Evolutionary conservation across 2,797 vertebrate species (phyloP).

Genomic region (Anguilla marmorata): DNA sequence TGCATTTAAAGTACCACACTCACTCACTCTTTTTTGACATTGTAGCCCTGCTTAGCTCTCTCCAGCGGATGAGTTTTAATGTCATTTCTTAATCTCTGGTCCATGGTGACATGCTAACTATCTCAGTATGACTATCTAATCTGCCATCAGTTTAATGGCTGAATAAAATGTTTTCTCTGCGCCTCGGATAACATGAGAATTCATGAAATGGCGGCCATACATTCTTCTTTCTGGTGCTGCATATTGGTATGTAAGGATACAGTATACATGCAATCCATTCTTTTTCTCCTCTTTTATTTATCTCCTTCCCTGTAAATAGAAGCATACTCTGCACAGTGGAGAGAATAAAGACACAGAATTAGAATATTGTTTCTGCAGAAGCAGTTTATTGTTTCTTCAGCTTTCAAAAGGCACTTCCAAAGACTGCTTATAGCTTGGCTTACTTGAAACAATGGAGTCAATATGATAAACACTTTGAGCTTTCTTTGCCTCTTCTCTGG

Average conservation of each 20-base stretch:
- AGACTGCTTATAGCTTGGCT: not conserved
- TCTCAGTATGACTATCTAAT: not conserved
- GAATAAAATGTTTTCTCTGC: not conserved
- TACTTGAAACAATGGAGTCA: not conserved
- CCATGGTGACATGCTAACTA: not conserved
- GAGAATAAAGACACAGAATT: not conserved
- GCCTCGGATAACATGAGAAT: too few relatives aligned
- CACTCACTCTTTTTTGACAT: not conserved
- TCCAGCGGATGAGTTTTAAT: not conserved
- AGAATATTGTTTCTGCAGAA: not conserved
- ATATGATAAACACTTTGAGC: not conserved
- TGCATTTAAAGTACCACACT: not conserved
- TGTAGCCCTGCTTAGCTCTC: not conserved
- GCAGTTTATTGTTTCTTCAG: not conserved
- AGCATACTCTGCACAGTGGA: not conserved
- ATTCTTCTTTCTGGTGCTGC: too few relatives aligned
- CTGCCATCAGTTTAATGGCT: not conserved
- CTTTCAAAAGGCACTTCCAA: not conserved
- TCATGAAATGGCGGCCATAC: too few relatives aligned
- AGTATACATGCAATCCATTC: not conserved
- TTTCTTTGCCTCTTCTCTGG: not conserved
- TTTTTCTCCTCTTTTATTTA: not conserved
- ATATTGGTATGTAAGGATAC: too few relatives aligned
- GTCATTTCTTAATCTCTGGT: not conserved
- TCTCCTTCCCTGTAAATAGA: not conserved